These are phyloP conservation scores for Bos javanicus DNA, from an alignment of 2,113 vertebrate genomes.

Conservation along the genomic window DNA sequence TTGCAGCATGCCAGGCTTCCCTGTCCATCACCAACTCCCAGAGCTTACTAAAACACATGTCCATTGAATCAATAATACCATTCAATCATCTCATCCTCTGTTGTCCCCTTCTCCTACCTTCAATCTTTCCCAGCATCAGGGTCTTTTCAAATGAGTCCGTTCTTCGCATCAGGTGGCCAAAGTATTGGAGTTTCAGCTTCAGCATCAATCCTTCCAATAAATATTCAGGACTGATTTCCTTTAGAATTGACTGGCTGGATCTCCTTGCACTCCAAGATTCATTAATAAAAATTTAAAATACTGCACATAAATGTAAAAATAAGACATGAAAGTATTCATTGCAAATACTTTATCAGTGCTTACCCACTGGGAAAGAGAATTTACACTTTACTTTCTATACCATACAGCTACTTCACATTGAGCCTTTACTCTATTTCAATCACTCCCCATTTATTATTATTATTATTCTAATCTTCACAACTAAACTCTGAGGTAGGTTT, in stretches of 20 bases:
- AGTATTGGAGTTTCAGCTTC: neutral
- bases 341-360: neutral
- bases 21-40: neutral
- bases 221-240: neutral
- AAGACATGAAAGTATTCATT: neutral
- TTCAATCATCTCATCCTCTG: neutral
- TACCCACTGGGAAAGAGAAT: neutral
- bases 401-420: neutral
- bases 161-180: neutral
- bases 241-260: neutral
- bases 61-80: neutral
- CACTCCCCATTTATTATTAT: neutral
- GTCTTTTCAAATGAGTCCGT: neutral
- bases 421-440: neutral
- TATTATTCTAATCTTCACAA: neutral
- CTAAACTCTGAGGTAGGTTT: neutral
- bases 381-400: neutral
- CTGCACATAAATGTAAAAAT: neutral
- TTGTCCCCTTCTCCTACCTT: neutral
- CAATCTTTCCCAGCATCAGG: neutral
- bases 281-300: neutral
- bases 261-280: neutral
- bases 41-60: neutral
- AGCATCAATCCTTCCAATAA: neutral
- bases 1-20: neutral